These are phyloP conservation scores for Catharus bicknelli DNA, from an alignment of 2,113 vertebrate species.

Conservation along the genomic window DNA sequence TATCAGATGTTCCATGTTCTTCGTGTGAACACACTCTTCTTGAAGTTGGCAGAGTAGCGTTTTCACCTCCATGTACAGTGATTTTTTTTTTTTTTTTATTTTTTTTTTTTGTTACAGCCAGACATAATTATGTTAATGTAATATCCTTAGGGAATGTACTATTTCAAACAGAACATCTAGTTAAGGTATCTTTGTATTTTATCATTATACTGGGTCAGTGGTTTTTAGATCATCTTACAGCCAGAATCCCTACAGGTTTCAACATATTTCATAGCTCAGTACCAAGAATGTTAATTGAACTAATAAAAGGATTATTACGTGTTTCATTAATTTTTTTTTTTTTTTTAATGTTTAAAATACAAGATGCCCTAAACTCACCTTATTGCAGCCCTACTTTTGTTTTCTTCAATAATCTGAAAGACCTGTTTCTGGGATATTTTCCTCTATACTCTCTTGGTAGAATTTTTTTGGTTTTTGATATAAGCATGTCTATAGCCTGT, in stretches of 20 bases:
- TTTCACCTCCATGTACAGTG: background rate
- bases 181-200: conserved; percentile 9
- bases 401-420: background rate
- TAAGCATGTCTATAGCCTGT: no score
- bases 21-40: background rate
- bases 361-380: background rate
- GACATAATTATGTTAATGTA: conserved; percentile 8
- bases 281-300: conserved; percentile 23
- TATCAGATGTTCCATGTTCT: background rate
- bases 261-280: conserved; percentile 1
- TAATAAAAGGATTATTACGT: background rate
- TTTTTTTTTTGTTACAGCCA: background rate
- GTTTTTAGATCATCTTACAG: background rate
- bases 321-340: background rate
- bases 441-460: background rate
- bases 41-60: background rate
- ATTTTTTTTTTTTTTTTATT: background rate
- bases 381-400: background rate
- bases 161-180: conserved; percentile 28
- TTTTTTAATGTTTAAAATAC: background rate
- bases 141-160: background rate
- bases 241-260: background rate
- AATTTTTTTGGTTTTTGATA: background rate
- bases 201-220: conserved; percentile 11
- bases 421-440: background rate